Conservation (phyloP, 2,113 vertebrate species). For the Corynorhinus townsendii region DNA sequence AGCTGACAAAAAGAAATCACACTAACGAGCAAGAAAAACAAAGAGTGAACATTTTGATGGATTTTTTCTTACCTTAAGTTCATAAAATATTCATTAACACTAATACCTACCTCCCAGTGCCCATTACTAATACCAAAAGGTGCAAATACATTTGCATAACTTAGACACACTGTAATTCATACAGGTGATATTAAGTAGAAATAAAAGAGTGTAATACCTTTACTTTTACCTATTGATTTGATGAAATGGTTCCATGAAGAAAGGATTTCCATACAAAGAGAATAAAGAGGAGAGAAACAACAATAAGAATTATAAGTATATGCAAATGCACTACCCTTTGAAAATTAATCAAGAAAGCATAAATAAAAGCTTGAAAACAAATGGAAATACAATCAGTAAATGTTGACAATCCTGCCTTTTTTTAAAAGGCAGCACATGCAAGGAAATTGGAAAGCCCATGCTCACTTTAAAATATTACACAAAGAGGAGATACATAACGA, state of each 20-base stretch:
- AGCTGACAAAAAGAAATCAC: slow-evolving; percentile 40
- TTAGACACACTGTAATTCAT: slow-evolving; percentile 72
- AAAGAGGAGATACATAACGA: slow-evolving; percentile 63
- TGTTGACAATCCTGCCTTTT: slow-evolving; percentile 58
- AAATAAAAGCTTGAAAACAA: slow-evolving; percentile 71
- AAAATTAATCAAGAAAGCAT: slow-evolving; percentile 80
- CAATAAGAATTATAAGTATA: slow-evolving; percentile 87
- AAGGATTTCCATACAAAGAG: slow-evolving; percentile 92
- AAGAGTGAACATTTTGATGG: slow-evolving; percentile 4
- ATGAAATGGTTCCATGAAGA: slow-evolving; percentile 99
- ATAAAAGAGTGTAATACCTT: slow-evolving; percentile 92
- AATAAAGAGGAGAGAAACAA: slow-evolving; percentile 91
- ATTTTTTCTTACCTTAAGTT: slow-evolving; percentile 76
- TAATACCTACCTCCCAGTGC: slow-evolving; percentile 85
- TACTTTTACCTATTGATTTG: slow-evolving; percentile 99
- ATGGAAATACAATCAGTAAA: slow-evolving; percentile 67
- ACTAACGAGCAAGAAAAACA: slow-evolving; percentile 25
- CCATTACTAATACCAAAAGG: slow-evolving; percentile 67
- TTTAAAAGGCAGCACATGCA: slow-evolving; percentile 79
- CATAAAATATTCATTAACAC: slow-evolving; percentile 73
- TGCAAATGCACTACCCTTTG: slow-evolving; percentile 77
- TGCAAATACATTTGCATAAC: slow-evolving; percentile 78
- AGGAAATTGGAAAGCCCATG: slow-evolving; percentile 77
- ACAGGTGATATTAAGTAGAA: slow-evolving; percentile 78
- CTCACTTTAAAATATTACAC: slow-evolving; percentile 71